phyloP scores from a whole-genome alignment of 2,888 invertebrate genomes.

The Nephrotoma guestfalica region DNA sequence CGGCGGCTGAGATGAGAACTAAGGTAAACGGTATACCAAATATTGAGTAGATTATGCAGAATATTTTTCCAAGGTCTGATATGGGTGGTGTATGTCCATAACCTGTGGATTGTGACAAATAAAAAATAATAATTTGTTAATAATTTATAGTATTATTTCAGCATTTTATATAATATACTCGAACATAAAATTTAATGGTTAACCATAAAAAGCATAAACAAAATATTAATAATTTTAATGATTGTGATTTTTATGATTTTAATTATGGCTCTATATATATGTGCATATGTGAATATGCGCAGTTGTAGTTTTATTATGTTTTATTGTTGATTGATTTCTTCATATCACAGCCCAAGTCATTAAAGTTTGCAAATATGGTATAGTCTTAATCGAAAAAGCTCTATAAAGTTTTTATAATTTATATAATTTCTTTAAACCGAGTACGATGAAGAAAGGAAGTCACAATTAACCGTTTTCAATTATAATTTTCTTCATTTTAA shows the following conservation, averaged over 20 bases:
- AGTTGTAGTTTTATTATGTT: background rate
- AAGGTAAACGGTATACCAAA: conserved; percentile 78
- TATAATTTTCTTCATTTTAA: too few species aligned
- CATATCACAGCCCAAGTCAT: too few species aligned
- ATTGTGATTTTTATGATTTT: background rate
- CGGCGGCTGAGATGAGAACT: conserved; percentile 65
- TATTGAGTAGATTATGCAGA: conserved; percentile 75
- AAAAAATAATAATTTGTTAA: conserved; percentile 6
- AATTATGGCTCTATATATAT: too few species aligned
- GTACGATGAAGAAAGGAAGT: too few species aligned
- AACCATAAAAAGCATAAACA: background rate
- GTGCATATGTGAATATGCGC: too few species aligned
- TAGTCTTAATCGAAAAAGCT: too few species aligned
- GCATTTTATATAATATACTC: background rate
- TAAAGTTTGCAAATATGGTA: too few species aligned
- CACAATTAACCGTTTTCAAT: too few species aligned
- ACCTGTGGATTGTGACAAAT: conserved; percentile 36
- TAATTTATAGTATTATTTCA: background rate
- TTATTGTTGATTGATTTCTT: background rate
- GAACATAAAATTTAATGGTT: background rate
- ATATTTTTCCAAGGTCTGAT: conserved; percentile 71
- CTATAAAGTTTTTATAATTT: too few species aligned
- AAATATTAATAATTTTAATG: background rate
- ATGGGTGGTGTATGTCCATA: conserved; percentile 83
- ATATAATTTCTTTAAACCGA: too few species aligned